A percentile compares a stretch with the other conserved stretches of the same genome.
phyloP scores from a whole-genome alignment of 2,797 vertebrate genomes.

The Prionace glauca region DNA sequence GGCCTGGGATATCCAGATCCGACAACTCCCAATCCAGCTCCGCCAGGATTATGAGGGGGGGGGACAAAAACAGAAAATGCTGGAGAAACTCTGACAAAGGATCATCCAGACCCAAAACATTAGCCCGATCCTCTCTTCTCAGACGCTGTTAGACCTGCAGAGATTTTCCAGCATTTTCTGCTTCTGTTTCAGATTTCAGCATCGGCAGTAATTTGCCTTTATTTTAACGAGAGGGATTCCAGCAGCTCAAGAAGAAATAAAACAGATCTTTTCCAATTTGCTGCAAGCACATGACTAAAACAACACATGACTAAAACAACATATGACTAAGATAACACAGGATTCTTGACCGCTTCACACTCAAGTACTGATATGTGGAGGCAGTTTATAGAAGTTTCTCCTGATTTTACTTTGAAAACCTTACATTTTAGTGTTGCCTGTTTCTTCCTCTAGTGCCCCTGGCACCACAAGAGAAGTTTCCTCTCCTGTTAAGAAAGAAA shows the following conservation, averaged over 20 bases:
- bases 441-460: slow-evolving; percentile 35
- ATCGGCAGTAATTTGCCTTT: no score
- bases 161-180: no score
- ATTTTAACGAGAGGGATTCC: background rate
- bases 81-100: no score
- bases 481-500: slow-evolving; percentile 34
- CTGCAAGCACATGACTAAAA: slow-evolving; percentile 10
- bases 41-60: background rate
- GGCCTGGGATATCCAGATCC: background rate
- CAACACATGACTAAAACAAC: background rate
- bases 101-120: no score
- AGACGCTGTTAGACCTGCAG: no score
- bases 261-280: background rate
- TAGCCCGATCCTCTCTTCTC: no score
- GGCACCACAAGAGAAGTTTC: slow-evolving; percentile 21
- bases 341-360: background rate
- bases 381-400: background rate
- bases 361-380: background rate
- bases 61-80: no score
- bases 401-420: background rate
- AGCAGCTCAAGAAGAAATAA: background rate
- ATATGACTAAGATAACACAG: background rate
- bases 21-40: background rate
- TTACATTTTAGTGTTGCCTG: slow-evolving; percentile 16
- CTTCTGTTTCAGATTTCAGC: no score